Evolutionary conservation across 2,888 invertebrate genomes (phyloP), one percentile per base, ranked within the genome.

Genomic region (Mythimna vitellina): DNA sequence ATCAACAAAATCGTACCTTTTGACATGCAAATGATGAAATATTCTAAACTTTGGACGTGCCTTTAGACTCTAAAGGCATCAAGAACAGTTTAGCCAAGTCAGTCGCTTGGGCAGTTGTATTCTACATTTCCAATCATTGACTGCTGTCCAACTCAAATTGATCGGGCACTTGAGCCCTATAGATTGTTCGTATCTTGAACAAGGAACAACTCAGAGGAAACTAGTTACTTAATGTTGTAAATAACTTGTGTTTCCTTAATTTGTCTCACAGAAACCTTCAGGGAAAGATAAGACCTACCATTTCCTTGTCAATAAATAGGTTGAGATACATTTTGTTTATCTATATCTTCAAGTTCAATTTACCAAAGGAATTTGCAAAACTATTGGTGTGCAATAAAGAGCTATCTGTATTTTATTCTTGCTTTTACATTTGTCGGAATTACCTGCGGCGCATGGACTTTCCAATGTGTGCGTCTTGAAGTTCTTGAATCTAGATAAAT

Each of bases 211-310:
- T 74, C 66, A 69, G 71, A 65, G 61, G 61, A 8, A 74, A 80
- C 65, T 67, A 78, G 83, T 67, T 64, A 65, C 64, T 61, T 72
- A 56, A 63, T 73, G 66, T 67, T 66, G 54, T 73, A 61, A 67
- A 82, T 67, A 75, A 71, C 66, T 72, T 10, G 73, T 60, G 54
- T 72, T 84, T 71, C 73, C 77, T 82, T 83, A 71, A 81, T 84
- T 83, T 83, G 81, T 83, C 69, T 77, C 67, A 66, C 60, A n/a
- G 56, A 51, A 77, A 77, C 71, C 66, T 77, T 73, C 73, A 66
- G n/a, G 29, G 22, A 62, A 29, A 71, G 81, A 82, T 81, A 81
- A 83, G 64, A 46, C 54, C 29, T 29, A 65, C 70, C 71, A 83
- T 84, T 81, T 81, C 78, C 69, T 71, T 65, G 78, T 82, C 84